Conservation (phyloP, 2,797 vertebrate species). For the Florisuga fusca region DNA sequence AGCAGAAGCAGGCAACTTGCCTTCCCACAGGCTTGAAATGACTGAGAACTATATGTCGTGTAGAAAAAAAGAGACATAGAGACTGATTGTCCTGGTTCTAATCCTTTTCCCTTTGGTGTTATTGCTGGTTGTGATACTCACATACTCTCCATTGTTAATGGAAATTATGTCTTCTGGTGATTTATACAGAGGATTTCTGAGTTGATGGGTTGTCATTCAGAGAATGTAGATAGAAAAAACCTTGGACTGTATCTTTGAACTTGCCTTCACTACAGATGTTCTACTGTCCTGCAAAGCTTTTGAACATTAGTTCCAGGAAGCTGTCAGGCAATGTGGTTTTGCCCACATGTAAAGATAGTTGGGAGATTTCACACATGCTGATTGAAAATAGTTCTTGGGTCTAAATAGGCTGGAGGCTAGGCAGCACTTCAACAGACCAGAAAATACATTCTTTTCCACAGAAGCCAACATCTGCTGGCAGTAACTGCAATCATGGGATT, state of each 20-base stretch:
- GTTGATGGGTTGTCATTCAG: background rate
- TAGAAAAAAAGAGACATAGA: background rate
- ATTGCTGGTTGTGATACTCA: background rate
- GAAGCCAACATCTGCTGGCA: background rate
- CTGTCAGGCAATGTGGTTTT: background rate
- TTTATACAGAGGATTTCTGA: background rate
- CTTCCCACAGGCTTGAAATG: background rate
- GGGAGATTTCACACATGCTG: background rate
- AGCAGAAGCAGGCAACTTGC: background rate
- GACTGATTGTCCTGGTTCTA: background rate
- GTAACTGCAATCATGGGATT: background rate
- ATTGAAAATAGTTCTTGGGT: background rate
- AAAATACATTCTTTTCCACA: background rate
- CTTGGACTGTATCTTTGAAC: background rate
- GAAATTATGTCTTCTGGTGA: background rate
- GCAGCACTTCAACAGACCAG: background rate
- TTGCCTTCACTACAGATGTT: background rate
- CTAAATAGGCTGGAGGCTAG: background rate
- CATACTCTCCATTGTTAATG: background rate
- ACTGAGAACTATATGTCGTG: background rate
- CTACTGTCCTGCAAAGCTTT: background rate
- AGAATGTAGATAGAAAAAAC: background rate
- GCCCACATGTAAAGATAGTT: background rate
- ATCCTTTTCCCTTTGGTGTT: background rate
- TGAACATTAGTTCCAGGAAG: background rate